Evolutionary conservation across 2,113 vertebrate species (phyloP).

Genomic region (Nannospalax galili): DNA sequence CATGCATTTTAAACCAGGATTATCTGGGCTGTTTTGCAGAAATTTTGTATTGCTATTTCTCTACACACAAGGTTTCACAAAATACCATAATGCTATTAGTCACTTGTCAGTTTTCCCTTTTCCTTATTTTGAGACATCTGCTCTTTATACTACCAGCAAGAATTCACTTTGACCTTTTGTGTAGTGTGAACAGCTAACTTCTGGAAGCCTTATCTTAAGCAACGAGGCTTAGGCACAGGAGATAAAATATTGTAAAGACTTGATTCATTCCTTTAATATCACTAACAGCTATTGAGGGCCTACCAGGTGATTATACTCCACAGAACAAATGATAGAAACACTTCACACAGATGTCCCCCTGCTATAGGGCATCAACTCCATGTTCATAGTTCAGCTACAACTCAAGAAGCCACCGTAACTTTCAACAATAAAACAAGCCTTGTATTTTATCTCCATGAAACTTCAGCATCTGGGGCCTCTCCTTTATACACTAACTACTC

Average conservation of each 20-base stretch:
- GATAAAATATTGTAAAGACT: not conserved
- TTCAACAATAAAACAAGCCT: not conserved
- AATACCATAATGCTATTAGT: conserved; percentile 65
- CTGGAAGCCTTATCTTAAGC: not conserved
- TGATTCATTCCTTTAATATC: not conserved
- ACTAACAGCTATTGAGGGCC: not conserved
- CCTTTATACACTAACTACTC: not conserved
- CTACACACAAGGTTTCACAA: conserved; percentile 50
- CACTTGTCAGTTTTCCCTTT: conserved; percentile 65
- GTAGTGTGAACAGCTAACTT: not conserved
- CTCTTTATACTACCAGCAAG: conserved; percentile 42
- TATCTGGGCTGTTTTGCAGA: conserved; percentile 59
- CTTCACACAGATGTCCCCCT: not conserved
- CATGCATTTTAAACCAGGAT: conserved; percentile 5
- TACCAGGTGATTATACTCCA: not conserved
- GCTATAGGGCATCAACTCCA: not conserved
- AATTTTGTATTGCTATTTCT: conserved; percentile 73
- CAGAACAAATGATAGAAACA: not conserved
- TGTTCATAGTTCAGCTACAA: not conserved
- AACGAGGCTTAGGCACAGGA: not conserved
- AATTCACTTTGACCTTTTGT: conserved; percentile 23
- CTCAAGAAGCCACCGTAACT: not conserved
- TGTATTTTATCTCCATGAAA: not conserved
- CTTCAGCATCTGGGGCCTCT: not conserved
- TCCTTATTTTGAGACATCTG: conserved; percentile 65